A percentile compares a stretch with the other conserved stretches of the same genome.
Evolutionary conservation across 2,888 invertebrate genomes (phyloP).

Genomic region (Fragum whitleyi): DNA sequence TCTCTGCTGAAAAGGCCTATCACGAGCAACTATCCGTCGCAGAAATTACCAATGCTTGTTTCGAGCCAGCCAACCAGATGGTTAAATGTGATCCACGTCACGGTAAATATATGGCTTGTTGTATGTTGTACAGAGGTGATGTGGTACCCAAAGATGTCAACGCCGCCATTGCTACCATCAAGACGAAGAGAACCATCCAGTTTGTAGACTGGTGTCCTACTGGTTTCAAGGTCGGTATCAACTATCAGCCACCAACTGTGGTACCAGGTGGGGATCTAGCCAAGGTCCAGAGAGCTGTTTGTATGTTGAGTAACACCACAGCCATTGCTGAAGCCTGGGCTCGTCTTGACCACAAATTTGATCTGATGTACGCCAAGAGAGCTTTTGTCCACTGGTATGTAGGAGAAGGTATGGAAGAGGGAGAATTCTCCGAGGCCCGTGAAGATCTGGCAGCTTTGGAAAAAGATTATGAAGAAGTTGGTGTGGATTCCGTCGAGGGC

Average conservation of each 20-base stretch:
- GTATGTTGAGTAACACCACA: conserved; percentile 96
- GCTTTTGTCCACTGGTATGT: conserved; percentile 95
- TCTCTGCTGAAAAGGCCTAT: conserved; percentile 97
- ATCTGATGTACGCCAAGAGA: conserved; percentile 92
- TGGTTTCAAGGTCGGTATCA: conserved; percentile 89
- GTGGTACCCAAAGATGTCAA: conserved; percentile 85
- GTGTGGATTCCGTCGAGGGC: conserved; percentile 64
- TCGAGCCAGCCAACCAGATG: conserved; percentile 82
- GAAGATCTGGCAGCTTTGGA: conserved; percentile 79
- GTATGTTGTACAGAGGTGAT: conserved; percentile 84
- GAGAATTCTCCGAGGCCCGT: conserved; percentile 77
- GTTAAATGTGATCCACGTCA: conserved; percentile 84
- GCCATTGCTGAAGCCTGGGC: conserved; percentile 96
- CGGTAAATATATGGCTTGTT: conserved; percentile 86
- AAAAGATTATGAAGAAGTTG: conserved; percentile 79
- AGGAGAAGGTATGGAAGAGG: conserved; percentile 78
- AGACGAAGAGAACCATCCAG: conserved; percentile 92
- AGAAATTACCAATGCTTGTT: conserved; percentile 81
- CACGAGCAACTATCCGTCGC: conserved; percentile 90
- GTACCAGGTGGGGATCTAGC: conserved; percentile 89
- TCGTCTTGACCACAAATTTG: conserved; percentile 91
- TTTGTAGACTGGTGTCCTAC: conserved; percentile 86
- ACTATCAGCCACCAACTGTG: conserved; percentile 90
- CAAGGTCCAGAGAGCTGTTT: conserved; percentile 83
- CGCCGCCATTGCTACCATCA: conserved; percentile 87